Percentiles rank a stretch among this genome's conserved stretches.
Evolutionary conservation across 2,113 vertebrate species (phyloP).

Genomic region (western clawed frog (Xenopus tropicalis)): DNA sequence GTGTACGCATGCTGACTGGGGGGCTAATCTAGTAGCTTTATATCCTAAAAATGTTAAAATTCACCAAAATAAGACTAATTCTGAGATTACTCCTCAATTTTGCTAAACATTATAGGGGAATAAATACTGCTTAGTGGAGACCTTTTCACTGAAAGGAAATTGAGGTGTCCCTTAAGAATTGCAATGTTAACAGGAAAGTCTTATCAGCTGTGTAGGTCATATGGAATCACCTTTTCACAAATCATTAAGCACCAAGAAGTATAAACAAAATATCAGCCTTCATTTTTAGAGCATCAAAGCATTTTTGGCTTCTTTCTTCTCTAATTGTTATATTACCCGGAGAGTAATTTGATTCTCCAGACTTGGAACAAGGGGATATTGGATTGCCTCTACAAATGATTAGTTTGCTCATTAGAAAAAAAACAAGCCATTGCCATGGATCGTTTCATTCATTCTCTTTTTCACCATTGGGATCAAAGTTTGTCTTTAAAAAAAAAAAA

Average conservation of each 20-base stretch:
- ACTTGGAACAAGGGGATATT: neutral
- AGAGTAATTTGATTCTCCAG: conserved; percentile 1
- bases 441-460: neutral
- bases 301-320: conserved; percentile 14
- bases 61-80: conserved; percentile 2
- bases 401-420: conserved; percentile 2
- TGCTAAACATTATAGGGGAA: neutral
- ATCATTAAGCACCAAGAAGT: neutral
- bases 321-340: neutral
- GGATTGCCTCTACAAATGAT: neutral
- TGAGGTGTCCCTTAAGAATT: neutral
- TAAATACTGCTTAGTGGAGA: neutral
- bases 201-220: neutral
- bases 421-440: neutral
- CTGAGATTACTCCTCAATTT: neutral
- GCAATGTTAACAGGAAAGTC: neutral
- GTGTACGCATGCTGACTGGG: too few species aligned
- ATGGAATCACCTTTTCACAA: conserved; percentile 8
- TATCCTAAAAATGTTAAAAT: conserved; percentile 7
- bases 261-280: neutral
- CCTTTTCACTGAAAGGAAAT: conserved; percentile 12
- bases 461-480: neutral
- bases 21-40: neutral
- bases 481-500: neutral
- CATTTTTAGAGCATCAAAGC: conserved; percentile 1